A percentile compares a stretch with the other conserved stretches of the same genome.
Conservation (phyloP, 2,888 invertebrate species). For the Saturnia pavonia region DNA sequence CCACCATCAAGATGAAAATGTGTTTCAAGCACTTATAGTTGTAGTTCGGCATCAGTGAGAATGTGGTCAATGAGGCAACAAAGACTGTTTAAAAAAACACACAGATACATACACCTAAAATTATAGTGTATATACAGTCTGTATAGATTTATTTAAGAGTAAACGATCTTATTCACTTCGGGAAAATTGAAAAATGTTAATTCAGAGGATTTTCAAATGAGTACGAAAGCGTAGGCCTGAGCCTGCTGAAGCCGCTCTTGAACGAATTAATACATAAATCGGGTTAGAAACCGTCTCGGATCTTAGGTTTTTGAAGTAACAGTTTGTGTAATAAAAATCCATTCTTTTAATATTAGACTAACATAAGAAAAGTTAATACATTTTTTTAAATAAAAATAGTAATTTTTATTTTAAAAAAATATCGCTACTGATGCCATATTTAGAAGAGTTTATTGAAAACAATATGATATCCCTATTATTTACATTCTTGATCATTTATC, state of each 20-base stretch:
- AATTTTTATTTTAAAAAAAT: no score
- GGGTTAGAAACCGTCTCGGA: not conserved
- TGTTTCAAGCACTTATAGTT: no score
- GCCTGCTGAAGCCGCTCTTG: not conserved
- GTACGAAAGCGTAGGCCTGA: not conserved
- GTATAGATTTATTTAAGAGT: not conserved
- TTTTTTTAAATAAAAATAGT: no score
- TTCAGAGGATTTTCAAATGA: conserved; percentile 6
- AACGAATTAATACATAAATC: conserved; percentile 5
- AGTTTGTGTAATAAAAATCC: not conserved
- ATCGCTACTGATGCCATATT: no score
- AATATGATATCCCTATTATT: no score
- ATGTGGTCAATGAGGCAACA: no score
- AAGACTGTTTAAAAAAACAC: no score
- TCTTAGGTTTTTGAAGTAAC: not conserved
- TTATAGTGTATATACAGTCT: not conserved
- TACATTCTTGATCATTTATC: no score
- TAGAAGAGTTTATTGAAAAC: no score
- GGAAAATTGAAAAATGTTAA: conserved; percentile 5
- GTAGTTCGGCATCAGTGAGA: no score
- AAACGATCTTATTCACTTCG: not conserved
- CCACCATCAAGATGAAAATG: no score
- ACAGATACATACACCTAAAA: not conserved
- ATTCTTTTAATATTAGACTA: not conserved
- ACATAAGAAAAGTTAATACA: no score